Evolutionary conservation across 2,888 invertebrate genomes (phyloP), one percentile per base, ranked within the genome.

Genomic region (Melolontha melolontha): DNA sequence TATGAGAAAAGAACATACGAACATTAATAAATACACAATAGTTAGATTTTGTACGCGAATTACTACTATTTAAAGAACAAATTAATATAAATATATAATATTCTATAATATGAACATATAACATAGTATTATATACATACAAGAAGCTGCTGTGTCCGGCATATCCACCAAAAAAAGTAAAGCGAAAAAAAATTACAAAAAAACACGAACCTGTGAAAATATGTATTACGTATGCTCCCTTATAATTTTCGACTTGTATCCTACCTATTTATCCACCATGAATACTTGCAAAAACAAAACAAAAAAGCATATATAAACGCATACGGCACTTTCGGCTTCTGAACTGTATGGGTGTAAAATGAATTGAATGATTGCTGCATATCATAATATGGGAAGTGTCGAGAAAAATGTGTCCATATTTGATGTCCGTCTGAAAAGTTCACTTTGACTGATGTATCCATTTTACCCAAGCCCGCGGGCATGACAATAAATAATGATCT

Each of bases 361-460:
- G 67, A 72, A 2, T 72, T 70, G 74, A 74, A 75, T 75, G 75
- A 79, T 49, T 75, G 76, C 77, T 79, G 80, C 81, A 82, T 82
- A 82, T 81, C 81, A 81, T 55, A 66, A 62, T 44, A 49, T 77
- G 79, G 78, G 78, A 78, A 79, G 79, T 80, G 79, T 80, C 79
- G 72, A 79, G 76, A 72, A 70, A 79, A 78, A 55, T 66, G 79
- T 79, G 82, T 82, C 81, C 82, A 81, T 78, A 79, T 74, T 78
- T 78, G 47, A 79, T 81, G 80, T 82, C 80, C 80, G 80, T 81
- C 80, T 79, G 79, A 80, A 79, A 81, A 79, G 79, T 81, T 81
- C 80, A 82, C 80, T 81, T 80, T 81, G 82, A 82, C 82, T 82
- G 82, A 82, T 82, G 82, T 82, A 82, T 82, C 81, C 82, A 80